phyloP scores from a whole-genome alignment of 1,140 invertebrate genomes.

The Eumaeus atala region DNA sequence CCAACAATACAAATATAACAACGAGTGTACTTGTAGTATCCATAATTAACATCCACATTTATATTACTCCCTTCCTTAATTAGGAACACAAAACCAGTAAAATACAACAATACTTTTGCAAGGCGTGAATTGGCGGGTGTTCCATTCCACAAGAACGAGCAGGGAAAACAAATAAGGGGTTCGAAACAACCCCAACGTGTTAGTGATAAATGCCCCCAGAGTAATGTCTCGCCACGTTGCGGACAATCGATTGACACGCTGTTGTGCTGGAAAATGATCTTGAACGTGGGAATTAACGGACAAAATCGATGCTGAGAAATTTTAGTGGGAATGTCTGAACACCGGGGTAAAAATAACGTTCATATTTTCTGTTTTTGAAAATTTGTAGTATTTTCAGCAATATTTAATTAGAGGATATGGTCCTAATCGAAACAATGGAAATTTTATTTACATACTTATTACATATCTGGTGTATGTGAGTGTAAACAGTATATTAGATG shows the following conservation, averaged over 20 bases:
- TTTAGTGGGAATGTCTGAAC: background rate
- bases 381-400: too few species aligned
- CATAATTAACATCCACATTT: background rate
- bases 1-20: too few species aligned
- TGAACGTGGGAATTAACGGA: constrained; percentile 1
- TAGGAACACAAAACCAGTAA: background rate
- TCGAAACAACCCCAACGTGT: constrained; percentile 16
- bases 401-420: too few species aligned
- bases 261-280: constrained; percentile 2
- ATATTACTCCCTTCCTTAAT: background rate
- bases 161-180: constrained; percentile 21
- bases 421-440: too few species aligned
- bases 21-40: too few species aligned
- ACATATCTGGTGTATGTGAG: too few species aligned
- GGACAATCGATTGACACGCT: constrained; percentile 6
- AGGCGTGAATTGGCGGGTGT: constrained; percentile 12
- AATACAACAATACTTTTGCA: constrained; percentile 9
- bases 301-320: background rate
- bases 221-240: constrained; percentile 18
- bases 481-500: too few species aligned
- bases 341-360: too few species aligned
- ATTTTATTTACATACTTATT: too few species aligned
- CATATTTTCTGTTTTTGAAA: too few species aligned
- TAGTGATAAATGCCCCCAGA: constrained; percentile 25
- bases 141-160: constrained; percentile 12